Conservation (phyloP, 2,113 vertebrate species). For the Neomonachus schauinslandi region DNA sequence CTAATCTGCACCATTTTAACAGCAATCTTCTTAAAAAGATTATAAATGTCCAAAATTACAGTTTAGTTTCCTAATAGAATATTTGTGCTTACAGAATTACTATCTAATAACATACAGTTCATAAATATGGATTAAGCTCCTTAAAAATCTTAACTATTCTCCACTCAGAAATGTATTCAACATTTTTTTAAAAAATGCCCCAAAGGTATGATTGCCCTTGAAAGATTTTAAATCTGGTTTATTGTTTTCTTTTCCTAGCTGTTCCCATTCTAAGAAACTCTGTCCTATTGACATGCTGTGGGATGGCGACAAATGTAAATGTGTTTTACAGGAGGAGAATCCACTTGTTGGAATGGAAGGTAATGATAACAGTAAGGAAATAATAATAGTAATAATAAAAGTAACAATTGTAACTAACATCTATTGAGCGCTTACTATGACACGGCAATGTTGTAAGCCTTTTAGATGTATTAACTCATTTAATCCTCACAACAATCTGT, state of each 20-base stretch:
- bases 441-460: background rate
- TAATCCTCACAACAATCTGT: background rate
- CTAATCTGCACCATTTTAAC: constrained; percentile 34
- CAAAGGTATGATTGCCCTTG: background rate
- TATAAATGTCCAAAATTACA: constrained; percentile 36
- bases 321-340: constrained; percentile 87
- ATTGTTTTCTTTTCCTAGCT: constrained; percentile 80
- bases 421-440: background rate
- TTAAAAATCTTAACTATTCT: constrained; percentile 19
- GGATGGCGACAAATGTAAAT: constrained; percentile 93
- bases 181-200: background rate
- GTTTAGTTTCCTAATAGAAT: constrained; percentile 34
- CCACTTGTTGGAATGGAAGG: constrained; percentile 84
- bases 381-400: background rate
- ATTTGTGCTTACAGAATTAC: constrained; percentile 46
- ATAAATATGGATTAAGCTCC: constrained; percentile 44
- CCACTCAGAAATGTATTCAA: constrained; percentile 4
- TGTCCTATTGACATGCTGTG: constrained; percentile 91
- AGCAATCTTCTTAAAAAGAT: constrained; percentile 7
- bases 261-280: constrained; percentile 85
- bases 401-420: background rate
- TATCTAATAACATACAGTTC: constrained; percentile 10
- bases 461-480: background rate
- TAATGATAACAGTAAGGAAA: constrained; percentile 66
- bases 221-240: constrained; percentile 29